Evolutionary conservation across 2,113 vertebrate species (phyloP), one percentile per base, ranked within the genome.

Genomic region (Notarius lentiginosus): DNA sequence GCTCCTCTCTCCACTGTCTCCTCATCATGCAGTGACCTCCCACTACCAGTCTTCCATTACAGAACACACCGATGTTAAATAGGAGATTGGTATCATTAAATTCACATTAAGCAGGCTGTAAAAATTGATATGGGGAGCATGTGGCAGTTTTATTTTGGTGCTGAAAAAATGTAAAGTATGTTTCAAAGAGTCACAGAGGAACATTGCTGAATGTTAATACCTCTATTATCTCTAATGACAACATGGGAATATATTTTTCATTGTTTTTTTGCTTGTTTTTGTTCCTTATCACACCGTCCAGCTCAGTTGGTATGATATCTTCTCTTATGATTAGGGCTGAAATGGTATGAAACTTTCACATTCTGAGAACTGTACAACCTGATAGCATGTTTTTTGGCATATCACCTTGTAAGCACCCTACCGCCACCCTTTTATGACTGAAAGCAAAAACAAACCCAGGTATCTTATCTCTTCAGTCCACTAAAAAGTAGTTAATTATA

Each of bases 1-100:
- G 60, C 56, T 5, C 30, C 53, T 58, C 73, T 82, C 30, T 22
- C 20, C 58, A 41, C 77, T 47, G 60, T 73, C 55, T 30, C 56
- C 41, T 18, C 51, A 82, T 56, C 73, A 58, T 63, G 82, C 15
- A 8, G 12, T 53, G 10, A 82, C 72, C 80, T 83, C 83, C 80
- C 49, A 82, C 87, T 85, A 87, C 77, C 83, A 80, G 68, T 55
- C 85, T 88, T 89, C 80, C 87, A 86, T 90, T 88, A 89, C 76
- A 85, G 86, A 90, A 83, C 77, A 89, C 84, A 90, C 83, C 83
- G 86, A 73, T 58, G 79, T 85, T 90, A 90, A 90, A 88, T 87
- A 88, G 87, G 80, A 91, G 88, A 91, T 91, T 89, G 89, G 81
- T 89, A 83, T 91, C 86, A 88, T 91, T 92, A 92, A 87, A 92